Percentiles rank a stretch among this genome's conserved stretches.
These are phyloP conservation scores for Phyllotreta striolata DNA, from an alignment of 2,888 invertebrate genomes.

Conservation along the genomic window DNA sequence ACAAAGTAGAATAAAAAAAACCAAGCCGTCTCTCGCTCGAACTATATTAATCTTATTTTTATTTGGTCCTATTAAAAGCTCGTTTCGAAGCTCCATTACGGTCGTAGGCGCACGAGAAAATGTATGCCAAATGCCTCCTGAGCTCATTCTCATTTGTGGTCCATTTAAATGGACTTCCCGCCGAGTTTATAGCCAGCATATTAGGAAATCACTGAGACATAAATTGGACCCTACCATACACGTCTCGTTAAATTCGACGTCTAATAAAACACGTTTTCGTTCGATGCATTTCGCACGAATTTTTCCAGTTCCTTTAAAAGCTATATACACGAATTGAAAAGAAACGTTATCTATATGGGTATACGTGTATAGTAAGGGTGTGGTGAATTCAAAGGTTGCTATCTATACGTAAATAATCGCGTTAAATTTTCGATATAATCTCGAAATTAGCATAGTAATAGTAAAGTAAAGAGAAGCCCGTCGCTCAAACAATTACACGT, in stretches of 20 bases:
- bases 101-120: slow-evolving; percentile 6
- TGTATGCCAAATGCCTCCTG: slow-evolving; percentile 19
- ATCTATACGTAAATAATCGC: too few relatives aligned
- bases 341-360: too few relatives aligned
- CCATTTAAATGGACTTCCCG: slow-evolving; percentile 20
- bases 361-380: too few relatives aligned
- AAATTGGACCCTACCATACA: slow-evolving; percentile 15
- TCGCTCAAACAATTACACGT: too few relatives aligned
- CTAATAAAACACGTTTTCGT: slow-evolving; percentile 16
- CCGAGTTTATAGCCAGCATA: slow-evolving; percentile 19
- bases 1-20: too few relatives aligned
- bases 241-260: slow-evolving; percentile 16
- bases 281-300: not conserved
- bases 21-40: too few relatives aligned
- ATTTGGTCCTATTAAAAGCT: not conserved
- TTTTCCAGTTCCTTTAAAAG: not conserved
- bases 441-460: too few relatives aligned
- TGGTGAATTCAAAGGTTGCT: too few relatives aligned
- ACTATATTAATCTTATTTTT: too few relatives aligned
- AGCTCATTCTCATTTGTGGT: slow-evolving; percentile 17
- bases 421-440: too few relatives aligned
- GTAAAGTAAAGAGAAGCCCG: too few relatives aligned
- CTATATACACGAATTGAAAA: not conserved
- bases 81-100: not conserved
- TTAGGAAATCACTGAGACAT: slow-evolving; percentile 22